Conservation (phyloP, 1,140 invertebrate species). For the Meteorus sp. region DNA sequence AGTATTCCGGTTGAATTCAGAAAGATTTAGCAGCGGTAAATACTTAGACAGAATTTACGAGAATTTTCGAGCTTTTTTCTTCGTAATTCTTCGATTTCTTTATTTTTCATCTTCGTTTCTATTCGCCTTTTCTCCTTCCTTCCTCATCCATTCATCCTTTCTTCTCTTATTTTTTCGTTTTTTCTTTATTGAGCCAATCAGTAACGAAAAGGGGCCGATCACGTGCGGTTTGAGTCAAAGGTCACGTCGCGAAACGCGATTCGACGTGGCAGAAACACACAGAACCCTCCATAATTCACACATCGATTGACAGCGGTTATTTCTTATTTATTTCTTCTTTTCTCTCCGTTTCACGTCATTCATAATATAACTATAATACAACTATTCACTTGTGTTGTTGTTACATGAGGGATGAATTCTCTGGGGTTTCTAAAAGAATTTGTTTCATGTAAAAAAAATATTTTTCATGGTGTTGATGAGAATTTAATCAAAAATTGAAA, state of each 20-base stretch:
- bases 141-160: not conserved
- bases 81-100: not conserved
- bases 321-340: not conserved
- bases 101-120: not conserved
- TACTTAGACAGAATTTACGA: not conserved
- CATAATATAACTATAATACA: too few relatives aligned
- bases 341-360: too few relatives aligned
- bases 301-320: not conserved
- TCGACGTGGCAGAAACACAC: constrained; percentile 10
- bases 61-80: not conserved
- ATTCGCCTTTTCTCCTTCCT: not conserved
- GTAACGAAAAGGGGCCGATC: constrained; percentile 2
- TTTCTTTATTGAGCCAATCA: constrained; percentile 12
- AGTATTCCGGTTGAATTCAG: constrained; percentile 4
- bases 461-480: too few relatives aligned
- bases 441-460: too few relatives aligned
- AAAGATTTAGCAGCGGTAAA: not conserved
- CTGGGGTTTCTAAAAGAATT: too few relatives aligned
- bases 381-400: too few relatives aligned
- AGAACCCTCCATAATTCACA: not conserved
- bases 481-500: too few relatives aligned
- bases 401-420: too few relatives aligned
- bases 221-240: constrained; percentile 8
- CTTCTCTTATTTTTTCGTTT: not conserved
- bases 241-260: constrained; percentile 25